These are phyloP conservation scores for Lepidocyrtoides sp. DNA, from an alignment of 2,888 invertebrate species.

Conservation along the genomic window DNA sequence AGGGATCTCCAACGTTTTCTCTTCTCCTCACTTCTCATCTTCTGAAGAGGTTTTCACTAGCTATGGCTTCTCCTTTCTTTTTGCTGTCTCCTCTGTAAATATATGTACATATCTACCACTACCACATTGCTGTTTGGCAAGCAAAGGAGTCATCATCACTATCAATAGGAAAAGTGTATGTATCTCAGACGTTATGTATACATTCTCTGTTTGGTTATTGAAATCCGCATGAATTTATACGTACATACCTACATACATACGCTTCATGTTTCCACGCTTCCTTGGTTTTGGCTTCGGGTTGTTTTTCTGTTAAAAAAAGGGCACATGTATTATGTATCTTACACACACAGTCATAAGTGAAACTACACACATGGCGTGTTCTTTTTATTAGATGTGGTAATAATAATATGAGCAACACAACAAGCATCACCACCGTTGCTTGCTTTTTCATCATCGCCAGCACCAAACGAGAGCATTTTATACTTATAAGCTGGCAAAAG, in stretches of 20 bases:
- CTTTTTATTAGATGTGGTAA: not conserved
- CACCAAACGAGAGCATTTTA: not conserved
- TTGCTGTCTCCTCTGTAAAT: constrained; percentile 15
- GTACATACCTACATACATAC: not conserved
- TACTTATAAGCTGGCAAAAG: too few relatives aligned
- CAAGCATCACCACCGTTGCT: not conserved
- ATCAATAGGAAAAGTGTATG: not conserved
- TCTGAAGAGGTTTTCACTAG: constrained; percentile 53
- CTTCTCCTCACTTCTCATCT: constrained; percentile 57
- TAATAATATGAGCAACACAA: constrained; percentile 38
- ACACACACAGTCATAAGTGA: not conserved
- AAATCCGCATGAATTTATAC: too few relatives aligned
- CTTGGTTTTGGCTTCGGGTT: constrained; percentile 24
- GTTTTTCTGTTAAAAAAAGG: constrained; percentile 3
- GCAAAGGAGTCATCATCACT: constrained; percentile 39
- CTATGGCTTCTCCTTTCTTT: not conserved
- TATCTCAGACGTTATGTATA: not conserved
- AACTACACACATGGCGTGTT: constrained; percentile 19
- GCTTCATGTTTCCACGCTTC: constrained; percentile 45
- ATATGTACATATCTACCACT: too few relatives aligned
- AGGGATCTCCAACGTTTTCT: constrained; percentile 67
- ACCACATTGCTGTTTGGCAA: constrained; percentile 36
- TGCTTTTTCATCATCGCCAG: constrained; percentile 3
- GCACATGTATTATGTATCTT: constrained; percentile 22
- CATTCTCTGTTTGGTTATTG: not conserved